A percentile compares a stretch with the other conserved stretches of the same genome.
Evolutionary conservation across 2,888 invertebrate species (phyloP).

Genomic region (Patella pellucida): DNA sequence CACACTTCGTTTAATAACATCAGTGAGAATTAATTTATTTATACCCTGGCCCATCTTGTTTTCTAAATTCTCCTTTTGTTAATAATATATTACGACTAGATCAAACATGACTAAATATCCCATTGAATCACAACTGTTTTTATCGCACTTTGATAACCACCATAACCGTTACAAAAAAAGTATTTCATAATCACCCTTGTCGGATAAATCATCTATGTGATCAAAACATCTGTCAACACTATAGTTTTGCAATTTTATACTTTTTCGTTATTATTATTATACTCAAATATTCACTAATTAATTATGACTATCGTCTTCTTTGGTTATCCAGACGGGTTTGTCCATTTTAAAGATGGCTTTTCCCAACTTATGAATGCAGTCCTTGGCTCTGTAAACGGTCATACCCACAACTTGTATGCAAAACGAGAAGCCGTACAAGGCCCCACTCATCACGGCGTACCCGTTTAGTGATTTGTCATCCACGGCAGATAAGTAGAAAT

Average conservation of each 20-base stretch:
- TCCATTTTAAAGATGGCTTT: conserved; percentile 34
- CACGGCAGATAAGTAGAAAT: conserved; percentile 40
- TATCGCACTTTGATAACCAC: too few relatives aligned
- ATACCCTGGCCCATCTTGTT: too few relatives aligned
- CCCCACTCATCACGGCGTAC: conserved; percentile 42
- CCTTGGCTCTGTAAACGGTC: conserved; percentile 41
- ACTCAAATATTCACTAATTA: conserved; percentile 15
- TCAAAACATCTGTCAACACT: background rate
- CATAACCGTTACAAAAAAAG: too few relatives aligned
- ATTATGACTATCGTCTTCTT: conserved; percentile 22
- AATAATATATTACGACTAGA: too few relatives aligned
- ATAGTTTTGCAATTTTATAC: background rate
- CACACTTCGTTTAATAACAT: too few relatives aligned
- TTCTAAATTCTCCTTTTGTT: too few relatives aligned
- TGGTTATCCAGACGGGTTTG: conserved; percentile 37
- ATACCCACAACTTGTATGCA: conserved; percentile 47
- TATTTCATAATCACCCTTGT: too few relatives aligned
- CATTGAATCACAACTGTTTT: too few relatives aligned
- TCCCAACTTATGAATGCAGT: conserved; percentile 34
- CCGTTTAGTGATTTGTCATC: conserved; percentile 35
- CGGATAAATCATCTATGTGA: too few relatives aligned
- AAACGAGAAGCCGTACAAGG: conserved; percentile 45
- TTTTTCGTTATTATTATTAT: background rate
- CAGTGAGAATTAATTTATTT: too few relatives aligned
- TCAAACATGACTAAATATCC: too few relatives aligned